Conservation (phyloP, 2,113 vertebrate species). For the Todiramphus saurophagus region DNA sequence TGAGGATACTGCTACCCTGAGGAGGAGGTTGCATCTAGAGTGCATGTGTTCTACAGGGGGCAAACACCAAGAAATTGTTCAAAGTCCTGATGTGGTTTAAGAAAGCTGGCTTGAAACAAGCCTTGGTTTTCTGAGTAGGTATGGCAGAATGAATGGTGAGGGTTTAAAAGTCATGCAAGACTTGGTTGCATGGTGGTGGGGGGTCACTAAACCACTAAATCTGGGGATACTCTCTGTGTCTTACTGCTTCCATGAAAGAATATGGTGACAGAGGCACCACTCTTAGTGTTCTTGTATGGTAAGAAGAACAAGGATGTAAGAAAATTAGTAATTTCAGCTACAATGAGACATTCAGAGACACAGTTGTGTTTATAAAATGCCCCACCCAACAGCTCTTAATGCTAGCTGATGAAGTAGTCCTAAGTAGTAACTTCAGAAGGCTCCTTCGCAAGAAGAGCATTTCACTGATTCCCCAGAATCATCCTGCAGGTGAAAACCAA, state of each 20-base stretch:
- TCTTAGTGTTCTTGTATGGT: not conserved
- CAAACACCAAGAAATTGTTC: not conserved
- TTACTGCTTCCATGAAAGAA: not conserved
- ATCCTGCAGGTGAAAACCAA: not conserved
- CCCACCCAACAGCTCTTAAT: accelerated
- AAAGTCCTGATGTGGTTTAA: not conserved
- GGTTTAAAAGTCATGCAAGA: accelerated
- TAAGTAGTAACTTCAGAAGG: not conserved
- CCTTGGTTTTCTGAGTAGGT: not conserved
- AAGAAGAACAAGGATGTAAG: not conserved
- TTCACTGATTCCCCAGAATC: not conserved
- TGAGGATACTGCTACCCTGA: not conserved
- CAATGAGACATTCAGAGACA: not conserved
- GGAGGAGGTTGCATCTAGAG: not conserved
- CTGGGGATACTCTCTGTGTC: not conserved
- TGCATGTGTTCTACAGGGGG: not conserved
- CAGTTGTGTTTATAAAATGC: not conserved
- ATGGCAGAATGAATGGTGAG: not conserved
- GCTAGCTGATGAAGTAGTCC: accelerated
- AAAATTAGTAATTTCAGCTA: not conserved
- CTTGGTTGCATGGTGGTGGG: accelerated
- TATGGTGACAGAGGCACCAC: accelerated
- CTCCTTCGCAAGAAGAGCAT: not conserved
- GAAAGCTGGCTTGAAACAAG: not conserved
- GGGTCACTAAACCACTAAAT: not conserved